Evolutionary conservation across 2,797 vertebrate species (phyloP), one percentile per base, ranked within the genome.

Genomic region (Strix occidentalis): DNA sequence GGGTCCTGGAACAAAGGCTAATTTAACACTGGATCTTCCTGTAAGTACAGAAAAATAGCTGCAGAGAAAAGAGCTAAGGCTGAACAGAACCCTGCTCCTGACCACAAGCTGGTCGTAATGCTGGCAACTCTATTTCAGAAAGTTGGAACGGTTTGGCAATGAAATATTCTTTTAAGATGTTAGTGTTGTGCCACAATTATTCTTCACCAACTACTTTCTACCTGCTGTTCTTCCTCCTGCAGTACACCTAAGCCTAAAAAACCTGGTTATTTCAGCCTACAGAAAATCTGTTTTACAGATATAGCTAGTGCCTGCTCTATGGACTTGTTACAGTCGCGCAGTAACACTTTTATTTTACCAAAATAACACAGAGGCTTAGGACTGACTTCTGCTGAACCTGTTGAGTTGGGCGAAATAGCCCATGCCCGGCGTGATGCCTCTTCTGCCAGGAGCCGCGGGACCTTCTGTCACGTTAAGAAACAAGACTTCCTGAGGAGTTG

Each of bases 391-490:
- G 48, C 64, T n/a, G 8, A 53, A 3, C 17, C 19, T 6, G 8
- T 66, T 8, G 31, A 56, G 25, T 5, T 39, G 72, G 60, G 16
- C 1, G 18, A 17, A 80, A 11, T 1, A 3, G 13, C 12, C 29
- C 11, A 3, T 31, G 16, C 35, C 23, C 5, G 19, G 9, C 19
- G 17, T 1, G 23, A 4, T 4, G 4, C 13, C 41, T 54, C 33
- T 57, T 28, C 13, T 13, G 56, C 0, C 31, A 20, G 28, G 43
- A 53, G 53, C 57, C 50, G 20, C 37, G 12, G 35, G 21, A 20
- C 18, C 18, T 56, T 29, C 15, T 33, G 0, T 8, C 5, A 6
- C 1, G 3, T 26, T 29, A 28, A 45, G n/a, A 54, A 66, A 48
- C 70, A 13, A 8, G 15, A 9, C 56, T 71, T 46, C 37, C 5